Evolutionary conservation across 2,797 vertebrate genomes (phyloP), one percentile per base, ranked within the genome.

Genomic region (Phylloscopus collybita): DNA sequence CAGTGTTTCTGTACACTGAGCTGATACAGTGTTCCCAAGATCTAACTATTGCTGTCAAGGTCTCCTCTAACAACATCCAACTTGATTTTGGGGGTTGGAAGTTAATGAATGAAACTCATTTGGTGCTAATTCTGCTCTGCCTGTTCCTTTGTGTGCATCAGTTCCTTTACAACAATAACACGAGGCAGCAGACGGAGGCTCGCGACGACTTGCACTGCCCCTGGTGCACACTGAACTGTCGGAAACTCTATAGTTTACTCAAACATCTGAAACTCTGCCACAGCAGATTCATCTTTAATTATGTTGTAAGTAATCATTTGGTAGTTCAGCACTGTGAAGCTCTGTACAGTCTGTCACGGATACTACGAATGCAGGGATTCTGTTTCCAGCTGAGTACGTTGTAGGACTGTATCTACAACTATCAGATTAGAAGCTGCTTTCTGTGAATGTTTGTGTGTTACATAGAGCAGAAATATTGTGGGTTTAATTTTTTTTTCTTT

Each of bases 241-340:
- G 99, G 90, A 99, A 99, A 91, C 99, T 99, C 57, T 99, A 99
- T 97, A 99, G 99, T 96, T 98, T 99, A 95, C 99, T 99, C 59
- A 99, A 99, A 94, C 99, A 99, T 98, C 99, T 99, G 86, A 99
- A 99, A 92, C 99, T 99, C 75, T 99, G 99, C 95, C 99, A 99
- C 96, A 99, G 99, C 95, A 98, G 99, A 93, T 99, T 99, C 98
- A 99, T 99, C 97, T 99, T 99, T 97, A 99, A 99, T 98, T 99
- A 99, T 59, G 99, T 99, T 98, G 99, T 99, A 97, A 98, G 99
- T 97, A 91, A 75, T 29, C 57, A 85, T 74, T 82, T 54, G 88
- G 74, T 73, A 21, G 54, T 83, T 95, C 4, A 61, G 67, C 32
- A 44, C 9, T 73, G 15, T 22, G 30, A 90, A 84, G 34, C 17